Evolutionary conservation across 2,888 invertebrate species (phyloP).

Genomic region (Eugnorisma glareosa): DNA sequence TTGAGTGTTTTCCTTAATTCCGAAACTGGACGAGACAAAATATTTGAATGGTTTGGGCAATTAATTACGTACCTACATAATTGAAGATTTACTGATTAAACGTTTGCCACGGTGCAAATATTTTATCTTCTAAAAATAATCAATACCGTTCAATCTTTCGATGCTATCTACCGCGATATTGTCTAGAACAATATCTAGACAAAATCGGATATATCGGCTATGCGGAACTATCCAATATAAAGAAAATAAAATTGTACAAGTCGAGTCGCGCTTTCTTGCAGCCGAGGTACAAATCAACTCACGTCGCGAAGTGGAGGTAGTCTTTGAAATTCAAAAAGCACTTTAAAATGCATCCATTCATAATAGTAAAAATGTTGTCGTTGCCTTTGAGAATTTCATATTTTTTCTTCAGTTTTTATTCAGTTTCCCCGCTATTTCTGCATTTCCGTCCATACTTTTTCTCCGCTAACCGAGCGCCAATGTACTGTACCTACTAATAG

Average conservation of each 20-base stretch:
- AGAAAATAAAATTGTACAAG: slow-evolving; percentile 17
- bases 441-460: slow-evolving; percentile 6
- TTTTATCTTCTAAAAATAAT: neutral
- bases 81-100: neutral
- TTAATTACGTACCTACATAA: neutral
- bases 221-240: slow-evolving; percentile 22
- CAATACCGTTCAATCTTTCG: neutral
- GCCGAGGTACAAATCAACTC: slow-evolving; percentile 42
- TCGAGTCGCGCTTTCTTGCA: slow-evolving; percentile 14
- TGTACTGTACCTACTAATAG: neutral
- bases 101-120: neutral
- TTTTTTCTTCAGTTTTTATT: slow-evolving; percentile 28
- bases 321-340: slow-evolving; percentile 51
- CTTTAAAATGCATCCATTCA: slow-evolving; percentile 43
- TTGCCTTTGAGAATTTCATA: slow-evolving; percentile 20
- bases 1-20: neutral
- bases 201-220: too few species aligned
- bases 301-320: slow-evolving; percentile 34
- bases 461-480: neutral
- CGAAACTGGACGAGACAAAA: neutral
- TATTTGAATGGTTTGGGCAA: neutral
- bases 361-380: slow-evolving; percentile 29
- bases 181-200: too few species aligned
- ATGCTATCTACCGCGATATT: slow-evolving; percentile 4
- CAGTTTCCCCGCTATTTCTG: slow-evolving; percentile 13